Evolutionary conservation across 2,113 vertebrate genomes (phyloP).

Genomic region (Cyprinodon brontotheroides): DNA sequence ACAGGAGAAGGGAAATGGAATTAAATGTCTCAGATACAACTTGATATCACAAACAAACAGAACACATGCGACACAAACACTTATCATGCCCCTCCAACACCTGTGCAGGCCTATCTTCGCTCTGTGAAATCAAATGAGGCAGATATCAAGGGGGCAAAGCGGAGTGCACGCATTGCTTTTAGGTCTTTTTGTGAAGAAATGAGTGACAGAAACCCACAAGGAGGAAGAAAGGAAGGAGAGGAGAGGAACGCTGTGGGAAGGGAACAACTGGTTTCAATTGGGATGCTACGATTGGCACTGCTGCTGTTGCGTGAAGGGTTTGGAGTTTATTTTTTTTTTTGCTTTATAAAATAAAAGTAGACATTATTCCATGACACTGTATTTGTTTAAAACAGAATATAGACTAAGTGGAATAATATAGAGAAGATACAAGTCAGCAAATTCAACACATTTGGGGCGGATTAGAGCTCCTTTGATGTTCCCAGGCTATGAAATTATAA

Average conservation of each 20-base stretch:
- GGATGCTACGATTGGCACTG: constrained; percentile 27
- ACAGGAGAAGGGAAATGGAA: constrained; percentile 74
- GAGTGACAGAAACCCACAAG: constrained; percentile 55
- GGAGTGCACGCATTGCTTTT: constrained; percentile 44
- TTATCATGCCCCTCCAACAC: constrained; percentile 26
- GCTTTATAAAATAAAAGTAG: constrained; percentile 28
- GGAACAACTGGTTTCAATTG: constrained; percentile 71
- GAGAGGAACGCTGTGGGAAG: constrained; percentile 16
- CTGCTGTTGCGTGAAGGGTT: constrained; percentile 24
- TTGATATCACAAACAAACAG: constrained; percentile 47
- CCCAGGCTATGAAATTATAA: constrained; percentile 65
- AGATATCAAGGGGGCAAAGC: constrained; percentile 59
- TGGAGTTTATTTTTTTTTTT: constrained; percentile 40
- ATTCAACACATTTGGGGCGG: constrained; percentile 63
- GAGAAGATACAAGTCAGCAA: constrained; percentile 57
- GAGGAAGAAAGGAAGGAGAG: constrained; percentile 24
- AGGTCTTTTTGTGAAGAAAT: constrained; percentile 58
- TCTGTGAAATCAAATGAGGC: constrained; percentile 59
- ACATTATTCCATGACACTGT: constrained; percentile 51
- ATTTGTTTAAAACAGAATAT: constrained; percentile 59
- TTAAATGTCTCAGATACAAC: constrained; percentile 46
- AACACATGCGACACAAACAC: constrained; percentile 30
- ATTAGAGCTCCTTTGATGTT: constrained; percentile 62
- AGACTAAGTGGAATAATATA: constrained; percentile 44
- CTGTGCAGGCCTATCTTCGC: constrained; percentile 35